Evolutionary conservation across 2,888 invertebrate genomes (phyloP).

Genomic region (Oxycera nigricornis): DNA sequence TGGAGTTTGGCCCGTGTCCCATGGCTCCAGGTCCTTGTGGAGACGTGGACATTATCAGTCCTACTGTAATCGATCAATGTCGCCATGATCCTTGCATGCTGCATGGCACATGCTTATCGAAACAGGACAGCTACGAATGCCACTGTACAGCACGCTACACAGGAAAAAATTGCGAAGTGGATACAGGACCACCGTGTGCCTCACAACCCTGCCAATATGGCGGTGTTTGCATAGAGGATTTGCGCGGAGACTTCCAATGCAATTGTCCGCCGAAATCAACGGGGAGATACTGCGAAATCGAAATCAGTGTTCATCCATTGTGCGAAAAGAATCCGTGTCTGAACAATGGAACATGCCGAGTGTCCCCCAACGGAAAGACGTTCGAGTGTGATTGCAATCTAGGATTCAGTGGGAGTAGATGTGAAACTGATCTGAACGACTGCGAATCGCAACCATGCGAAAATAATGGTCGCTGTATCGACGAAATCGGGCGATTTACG

Average conservation of each 20-base stretch:
- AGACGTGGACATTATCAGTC: slow-evolving; percentile 64
- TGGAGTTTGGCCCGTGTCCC: slow-evolving; percentile 79
- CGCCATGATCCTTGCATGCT: slow-evolving; percentile 82
- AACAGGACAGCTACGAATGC: slow-evolving; percentile 81
- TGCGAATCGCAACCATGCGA: slow-evolving; percentile 74
- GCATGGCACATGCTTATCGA: slow-evolving; percentile 80
- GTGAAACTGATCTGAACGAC: slow-evolving; percentile 77
- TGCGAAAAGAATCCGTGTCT: slow-evolving; percentile 81
- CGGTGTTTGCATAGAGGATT: slow-evolving; percentile 75
- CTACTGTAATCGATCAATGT: slow-evolving; percentile 73
- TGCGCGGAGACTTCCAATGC: slow-evolving; percentile 75
- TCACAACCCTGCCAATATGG: slow-evolving; percentile 76
- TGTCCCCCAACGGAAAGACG: slow-evolving; percentile 65
- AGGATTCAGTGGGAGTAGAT: slow-evolving; percentile 61
- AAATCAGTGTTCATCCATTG: slow-evolving; percentile 71
- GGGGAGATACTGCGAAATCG: slow-evolving; percentile 75
- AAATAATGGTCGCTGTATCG: slow-evolving; percentile 76
- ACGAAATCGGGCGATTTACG: slow-evolving; percentile 75
- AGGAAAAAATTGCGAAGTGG: slow-evolving; percentile 87
- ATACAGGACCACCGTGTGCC: slow-evolving; percentile 76
- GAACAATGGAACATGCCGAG: slow-evolving; percentile 79
- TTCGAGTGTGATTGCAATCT: slow-evolving; percentile 69
- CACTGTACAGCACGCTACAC: slow-evolving; percentile 83
- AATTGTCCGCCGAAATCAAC: slow-evolving; percentile 72
- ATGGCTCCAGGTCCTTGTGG: slow-evolving; percentile 75